Conservation (phyloP, 1,140 invertebrate genomes). For the Ctenoplectra terminalis region DNA sequence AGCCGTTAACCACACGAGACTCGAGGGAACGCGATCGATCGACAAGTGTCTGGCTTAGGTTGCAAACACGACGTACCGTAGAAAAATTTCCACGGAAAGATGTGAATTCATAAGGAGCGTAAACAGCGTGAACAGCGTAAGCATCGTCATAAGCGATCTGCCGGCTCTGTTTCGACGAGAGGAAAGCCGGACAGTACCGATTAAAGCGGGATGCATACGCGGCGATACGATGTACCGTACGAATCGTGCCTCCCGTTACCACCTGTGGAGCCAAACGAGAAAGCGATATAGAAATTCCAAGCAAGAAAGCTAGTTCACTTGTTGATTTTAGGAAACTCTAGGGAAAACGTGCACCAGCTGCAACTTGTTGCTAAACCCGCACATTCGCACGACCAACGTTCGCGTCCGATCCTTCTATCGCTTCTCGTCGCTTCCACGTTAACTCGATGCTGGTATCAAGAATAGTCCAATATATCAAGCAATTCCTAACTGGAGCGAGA, state of each 20-base stretch:
- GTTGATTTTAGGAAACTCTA: constrained; percentile 78
- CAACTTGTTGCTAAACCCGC: constrained; percentile 77
- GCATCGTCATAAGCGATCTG: too few relatives aligned
- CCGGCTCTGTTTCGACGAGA: background rate
- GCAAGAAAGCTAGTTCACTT: constrained; percentile 76
- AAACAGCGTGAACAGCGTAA: too few relatives aligned
- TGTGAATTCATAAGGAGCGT: too few relatives aligned
- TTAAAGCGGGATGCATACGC: background rate
- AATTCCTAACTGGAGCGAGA: background rate
- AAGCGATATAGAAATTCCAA: constrained; percentile 77
- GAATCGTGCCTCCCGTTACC: constrained; percentile 63
- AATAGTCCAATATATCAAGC: background rate
- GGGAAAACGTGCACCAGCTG: constrained; percentile 67
- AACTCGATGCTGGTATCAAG: too few relatives aligned
- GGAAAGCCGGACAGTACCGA: background rate
- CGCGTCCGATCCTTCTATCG: constrained; percentile 24
- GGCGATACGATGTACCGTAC: background rate
- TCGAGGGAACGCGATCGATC: constrained; percentile 32
- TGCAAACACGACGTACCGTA: background rate
- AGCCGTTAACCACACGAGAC: constrained; percentile 3
- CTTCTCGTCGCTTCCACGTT: background rate
- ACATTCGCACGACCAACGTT: constrained; percentile 24
- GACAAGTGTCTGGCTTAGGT: background rate
- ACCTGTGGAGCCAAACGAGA: constrained; percentile 77
- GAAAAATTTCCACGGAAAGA: background rate